Evolutionary conservation across 1,140 invertebrate genomes (phyloP), one percentile per base, ranked within the genome.

Genomic region (Nomia melanderi): DNA sequence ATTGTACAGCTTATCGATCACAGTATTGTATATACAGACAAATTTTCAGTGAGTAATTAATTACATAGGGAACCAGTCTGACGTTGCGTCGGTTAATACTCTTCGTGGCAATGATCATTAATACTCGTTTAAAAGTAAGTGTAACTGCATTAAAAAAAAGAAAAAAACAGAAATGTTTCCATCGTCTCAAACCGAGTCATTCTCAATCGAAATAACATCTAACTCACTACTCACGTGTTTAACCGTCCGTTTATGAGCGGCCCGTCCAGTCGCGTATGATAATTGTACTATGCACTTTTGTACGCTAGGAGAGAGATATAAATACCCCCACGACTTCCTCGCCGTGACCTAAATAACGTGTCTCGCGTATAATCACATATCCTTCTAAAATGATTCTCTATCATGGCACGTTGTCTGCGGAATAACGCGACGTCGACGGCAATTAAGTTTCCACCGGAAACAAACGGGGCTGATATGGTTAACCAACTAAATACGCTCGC

Each of bases 381-480:
- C 31, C 17, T 17, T 29, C n/a, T n/a, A n/a, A 36, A 12, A 47
- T 17, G 50, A 74, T 76, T 6, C 36, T 1, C 39, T 75, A 69
- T 59, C 39, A 76, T 76, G 73, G 64, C 73, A 76, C 73, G 41
- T 12, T 50, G 54, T n/a, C n/a, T 23, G 25, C 23, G 25, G 12
- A 7, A 20, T 27, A 54, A 36, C 5, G 27, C 29, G 20, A 47
- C 44, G 44, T 14, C 25, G 33, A 23, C 36, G 7, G 31, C 20
- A 8, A 70, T 57, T 23, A 25, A 29, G n/a, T 11, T 41, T 27
- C 47, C 23, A 39, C 3, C 64, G n/a, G 31, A 59, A 69, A 44
- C n/a, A 36, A 75, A 33, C 25, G 9, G 17, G 17, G 1, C n/a
- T 4, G 73, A 39, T 20, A 25, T 36, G 29, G 56, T 57, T 74